A percentile compares a stretch with the other conserved stretches of the same genome.
phyloP scores from a whole-genome alignment of 2,797 vertebrate species.

The Triplophysa bombifrons region DNA sequence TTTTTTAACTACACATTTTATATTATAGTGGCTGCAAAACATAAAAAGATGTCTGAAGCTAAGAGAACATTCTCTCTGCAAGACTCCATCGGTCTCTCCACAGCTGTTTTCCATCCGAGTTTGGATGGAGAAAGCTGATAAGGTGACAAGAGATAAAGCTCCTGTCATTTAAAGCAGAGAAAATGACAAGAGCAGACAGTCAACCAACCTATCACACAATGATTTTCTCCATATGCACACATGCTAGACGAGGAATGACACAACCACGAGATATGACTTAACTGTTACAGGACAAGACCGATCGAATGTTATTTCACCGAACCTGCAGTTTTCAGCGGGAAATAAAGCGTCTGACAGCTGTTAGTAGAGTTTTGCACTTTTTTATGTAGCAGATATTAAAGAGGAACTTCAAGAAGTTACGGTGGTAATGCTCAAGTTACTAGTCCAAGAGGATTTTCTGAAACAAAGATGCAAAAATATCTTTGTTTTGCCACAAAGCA shows the following conservation, averaged over 20 bases:
- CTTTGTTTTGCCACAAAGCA: too few species aligned
- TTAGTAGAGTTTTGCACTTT: background rate
- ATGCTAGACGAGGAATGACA: slow-evolving; percentile 13
- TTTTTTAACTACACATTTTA: background rate
- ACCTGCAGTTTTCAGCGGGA: background rate
- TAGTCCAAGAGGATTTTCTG: too few species aligned
- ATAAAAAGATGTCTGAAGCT: background rate
- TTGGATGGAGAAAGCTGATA: slow-evolving; percentile 26
- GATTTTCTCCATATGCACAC: slow-evolving; percentile 4
- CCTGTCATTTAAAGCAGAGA: slow-evolving; percentile 28
- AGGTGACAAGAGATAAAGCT: slow-evolving; percentile 31
- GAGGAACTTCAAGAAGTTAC: background rate
- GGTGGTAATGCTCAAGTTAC: background rate
- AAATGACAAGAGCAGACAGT: slow-evolving; percentile 32
- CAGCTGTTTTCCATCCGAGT: background rate
- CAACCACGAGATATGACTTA: slow-evolving; percentile 2
- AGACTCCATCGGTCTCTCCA: background rate
- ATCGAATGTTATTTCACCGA: slow-evolving; percentile 17
- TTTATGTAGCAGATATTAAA: background rate
- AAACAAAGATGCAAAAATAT: too few species aligned
- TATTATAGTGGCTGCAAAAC: background rate
- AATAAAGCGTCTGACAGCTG: background rate
- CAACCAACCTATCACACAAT: slow-evolving; percentile 27
- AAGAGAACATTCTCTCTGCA: background rate
- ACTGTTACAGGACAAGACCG: background rate